A percentile compares a stretch with the other conserved stretches of the same genome.
These are phyloP conservation scores for Rhagoletis pomonella DNA, from an alignment of 1,140 invertebrate genomes.

Conservation along the genomic window DNA sequence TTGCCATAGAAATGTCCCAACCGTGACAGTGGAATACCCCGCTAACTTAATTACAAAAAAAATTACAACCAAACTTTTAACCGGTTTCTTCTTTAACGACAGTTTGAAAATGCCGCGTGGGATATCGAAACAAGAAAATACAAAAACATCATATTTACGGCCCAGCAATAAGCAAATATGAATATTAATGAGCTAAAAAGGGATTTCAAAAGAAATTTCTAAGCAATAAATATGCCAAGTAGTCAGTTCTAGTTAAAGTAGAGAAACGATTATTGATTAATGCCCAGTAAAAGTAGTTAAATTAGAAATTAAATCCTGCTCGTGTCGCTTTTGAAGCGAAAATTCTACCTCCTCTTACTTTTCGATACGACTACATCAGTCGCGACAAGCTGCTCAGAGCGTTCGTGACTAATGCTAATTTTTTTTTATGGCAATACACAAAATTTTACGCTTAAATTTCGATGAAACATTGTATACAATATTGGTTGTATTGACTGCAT, in stretches of 20 bases:
- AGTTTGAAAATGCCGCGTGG: too few relatives aligned
- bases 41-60: too few relatives aligned
- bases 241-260: not conserved
- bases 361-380: too few relatives aligned
- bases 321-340: not conserved
- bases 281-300: not conserved
- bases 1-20: too few relatives aligned
- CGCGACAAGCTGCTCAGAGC: not conserved
- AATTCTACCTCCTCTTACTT: not conserved
- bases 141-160: not conserved
- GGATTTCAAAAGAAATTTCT: not conserved
- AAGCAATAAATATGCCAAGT: not conserved
- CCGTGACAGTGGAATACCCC: too few relatives aligned
- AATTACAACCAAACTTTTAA: too few relatives aligned
- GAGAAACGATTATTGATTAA: not conserved
- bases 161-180: not conserved
- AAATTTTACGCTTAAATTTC: slow-evolving; percentile 22
- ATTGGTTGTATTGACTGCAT: not conserved
- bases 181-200: slow-evolving; percentile 11
- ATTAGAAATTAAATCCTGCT: too few relatives aligned
- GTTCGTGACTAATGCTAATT: slow-evolving; percentile 37
- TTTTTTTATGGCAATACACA: not conserved
- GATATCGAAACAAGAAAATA: too few relatives aligned
- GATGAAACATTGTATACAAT: slow-evolving; percentile 15
- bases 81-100: too few relatives aligned